Base-by-base conservation (phyloP, 30 jellyfish, hydroid and myxozoan genomes). In the Haliclystus octoradiatus region DNA sequence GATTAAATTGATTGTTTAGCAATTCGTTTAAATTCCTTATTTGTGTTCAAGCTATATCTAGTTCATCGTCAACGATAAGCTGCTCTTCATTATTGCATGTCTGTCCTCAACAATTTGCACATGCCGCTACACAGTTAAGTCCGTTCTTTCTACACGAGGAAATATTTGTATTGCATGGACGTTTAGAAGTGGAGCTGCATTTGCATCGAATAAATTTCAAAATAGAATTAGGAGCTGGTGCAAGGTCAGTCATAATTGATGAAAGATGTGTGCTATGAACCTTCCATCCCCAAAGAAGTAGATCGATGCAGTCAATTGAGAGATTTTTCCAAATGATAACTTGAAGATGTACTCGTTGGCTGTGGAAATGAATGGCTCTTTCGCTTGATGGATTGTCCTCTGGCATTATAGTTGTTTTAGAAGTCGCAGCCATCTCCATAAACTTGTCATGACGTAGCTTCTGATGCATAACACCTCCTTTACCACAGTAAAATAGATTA, bases 261-360 rank as follows among this genome's bases (percentile, higher is more conserved):
- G 13, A 0, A 14, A 64, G 31, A 64, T 64, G 65, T 0, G 26
- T 73, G 19, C 50, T 28, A 22, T 28, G 32, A 23, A 30, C 26
- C 23, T 49, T 40, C 73, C 73, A n/a, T 46, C 86, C 74, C 82
- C 75, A 71, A 28, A 51, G 74, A 15, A 19, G 13, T 57, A 25
- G 33, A 13, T 57, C 24, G 27, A 25, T 13, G 15, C 28, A 23
- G 24, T 57, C 24, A n/a, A 12, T 13, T 12, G 15, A 0, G 33
- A 23, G 31, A 23, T 12, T 25, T 25, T 0, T 15, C 0, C 69
- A 57, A 19, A 12, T 23, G 15, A 0, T 19, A 13, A 57, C 69
- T 57, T 57, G 69, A 12, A 57, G 31, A 25, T 57, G 69, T 25
- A 23, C 27, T 0, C 0, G 68, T 26, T 4, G 26, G 7, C 33